These are phyloP conservation scores for Oriolus oriolus DNA, from an alignment of 2,113 vertebrate species.

Conservation along the genomic window DNA sequence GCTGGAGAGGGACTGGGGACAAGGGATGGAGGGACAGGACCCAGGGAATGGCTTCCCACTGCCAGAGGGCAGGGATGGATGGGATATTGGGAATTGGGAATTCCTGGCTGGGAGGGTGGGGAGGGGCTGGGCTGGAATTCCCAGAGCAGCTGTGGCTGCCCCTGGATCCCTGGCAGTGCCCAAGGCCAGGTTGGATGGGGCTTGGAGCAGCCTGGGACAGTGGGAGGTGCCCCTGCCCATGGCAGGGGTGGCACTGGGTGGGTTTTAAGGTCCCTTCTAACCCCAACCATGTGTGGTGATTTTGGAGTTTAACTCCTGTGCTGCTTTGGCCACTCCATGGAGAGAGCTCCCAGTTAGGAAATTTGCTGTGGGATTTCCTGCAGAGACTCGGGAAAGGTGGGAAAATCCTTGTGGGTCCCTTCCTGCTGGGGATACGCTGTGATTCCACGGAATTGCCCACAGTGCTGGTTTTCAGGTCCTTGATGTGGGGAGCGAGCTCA, in stretches of 20 bases:
- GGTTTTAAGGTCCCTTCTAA: fast-evolving
- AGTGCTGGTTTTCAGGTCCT: neutral
- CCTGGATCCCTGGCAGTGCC: neutral
- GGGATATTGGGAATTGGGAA: neutral
- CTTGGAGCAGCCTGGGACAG: neutral
- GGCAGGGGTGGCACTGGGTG: fast-evolving
- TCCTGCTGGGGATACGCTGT: fast-evolving
- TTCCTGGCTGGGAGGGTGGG: neutral
- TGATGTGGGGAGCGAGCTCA: neutral
- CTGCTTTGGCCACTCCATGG: neutral
- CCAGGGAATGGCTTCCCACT: neutral
- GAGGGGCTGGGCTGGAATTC: no score
- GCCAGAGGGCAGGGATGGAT: neutral
- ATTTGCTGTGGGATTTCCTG: neutral
- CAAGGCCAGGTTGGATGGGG: neutral
- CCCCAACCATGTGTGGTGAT: neutral
- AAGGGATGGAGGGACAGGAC: neutral
- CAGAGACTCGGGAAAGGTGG: neutral
- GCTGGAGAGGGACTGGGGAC: neutral
- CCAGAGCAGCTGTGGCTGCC: neutral
- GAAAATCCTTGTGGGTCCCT: neutral
- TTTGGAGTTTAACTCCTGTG: neutral
- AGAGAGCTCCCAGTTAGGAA: fast-evolving
- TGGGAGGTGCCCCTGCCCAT: neutral
- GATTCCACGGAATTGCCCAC: neutral